These are phyloP conservation scores for Otolemur garnettii DNA, from an alignment of 2,113 vertebrate genomes.

Conservation along the genomic window DNA sequence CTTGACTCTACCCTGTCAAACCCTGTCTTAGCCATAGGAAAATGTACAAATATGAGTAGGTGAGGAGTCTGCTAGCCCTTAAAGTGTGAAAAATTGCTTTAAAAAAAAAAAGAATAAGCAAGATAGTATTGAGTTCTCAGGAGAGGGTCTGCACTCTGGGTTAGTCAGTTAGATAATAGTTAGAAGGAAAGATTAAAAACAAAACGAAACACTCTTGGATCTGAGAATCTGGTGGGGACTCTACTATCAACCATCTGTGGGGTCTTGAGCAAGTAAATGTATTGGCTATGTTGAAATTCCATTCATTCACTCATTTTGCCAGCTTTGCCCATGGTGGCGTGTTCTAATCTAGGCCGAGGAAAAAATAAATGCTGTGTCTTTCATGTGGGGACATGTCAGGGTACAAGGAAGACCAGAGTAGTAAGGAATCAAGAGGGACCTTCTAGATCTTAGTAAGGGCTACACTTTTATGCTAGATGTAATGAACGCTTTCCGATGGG, in stretches of 20 bases:
- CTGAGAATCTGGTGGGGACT: not conserved
- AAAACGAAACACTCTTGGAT: not conserved
- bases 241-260: not conserved
- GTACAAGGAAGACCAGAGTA: not conserved
- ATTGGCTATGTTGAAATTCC: not conserved
- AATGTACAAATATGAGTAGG: rapidly evolving
- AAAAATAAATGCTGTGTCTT: not conserved
- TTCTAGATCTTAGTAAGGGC: not conserved
- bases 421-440: too few relatives aligned
- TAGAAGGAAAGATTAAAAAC: not conserved
- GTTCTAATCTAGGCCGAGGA: not conserved
- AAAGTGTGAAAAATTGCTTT: not conserved
- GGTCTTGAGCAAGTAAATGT: not conserved
- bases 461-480: not conserved
- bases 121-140: not conserved
- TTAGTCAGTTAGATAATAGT: not conserved
- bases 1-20: not conserved
- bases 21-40: not conserved
- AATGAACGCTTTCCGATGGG: not conserved
- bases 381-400: not conserved
- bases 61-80: not conserved
- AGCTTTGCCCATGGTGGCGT: not conserved
- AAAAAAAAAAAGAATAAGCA: not conserved
- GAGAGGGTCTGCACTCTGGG: not conserved
- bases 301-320: not conserved